Evolutionary conservation across 2,888 invertebrate genomes (phyloP).

Genomic region (Eupithecia tripunctaria): DNA sequence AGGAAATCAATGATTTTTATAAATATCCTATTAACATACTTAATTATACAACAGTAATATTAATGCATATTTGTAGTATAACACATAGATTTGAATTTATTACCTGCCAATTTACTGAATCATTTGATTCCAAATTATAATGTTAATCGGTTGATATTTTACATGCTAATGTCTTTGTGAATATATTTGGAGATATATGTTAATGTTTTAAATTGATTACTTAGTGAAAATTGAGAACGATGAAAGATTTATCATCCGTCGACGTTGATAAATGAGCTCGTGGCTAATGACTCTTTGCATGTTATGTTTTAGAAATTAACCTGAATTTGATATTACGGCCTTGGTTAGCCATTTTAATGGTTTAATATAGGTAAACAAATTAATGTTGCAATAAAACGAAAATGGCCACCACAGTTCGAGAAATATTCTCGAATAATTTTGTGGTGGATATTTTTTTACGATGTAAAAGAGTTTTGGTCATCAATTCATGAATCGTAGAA

Average conservation of each 20-base stretch:
- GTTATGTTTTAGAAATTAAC: constrained; percentile 28
- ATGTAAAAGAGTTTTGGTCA: neutral
- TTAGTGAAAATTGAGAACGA: constrained; percentile 41
- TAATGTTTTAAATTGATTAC: constrained; percentile 41
- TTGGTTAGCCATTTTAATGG: neutral
- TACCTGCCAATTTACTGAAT: constrained; percentile 22
- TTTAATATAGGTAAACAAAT: neutral
- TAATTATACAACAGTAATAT: constrained; percentile 18
- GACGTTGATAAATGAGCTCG: constrained; percentile 53
- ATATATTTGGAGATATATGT: constrained; percentile 29
- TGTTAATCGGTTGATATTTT: constrained; percentile 28
- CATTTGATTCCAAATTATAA: constrained; percentile 28
- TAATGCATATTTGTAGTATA: neutral
- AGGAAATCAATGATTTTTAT: constrained; percentile 3
- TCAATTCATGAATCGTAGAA: neutral
- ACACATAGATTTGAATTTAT: constrained; percentile 10
- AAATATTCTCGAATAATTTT: too few species aligned
- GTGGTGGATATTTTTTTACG: too few species aligned
- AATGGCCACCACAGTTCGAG: too few species aligned
- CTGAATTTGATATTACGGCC: constrained; percentile 16
- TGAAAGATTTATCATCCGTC: constrained; percentile 51
- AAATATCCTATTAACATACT: constrained; percentile 10
- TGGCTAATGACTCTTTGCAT: constrained; percentile 35
- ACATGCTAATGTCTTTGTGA: constrained; percentile 30
- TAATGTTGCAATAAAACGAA: neutral